These are phyloP conservation scores for Adineta ricciae DNA, from an alignment of 2,888 invertebrate species.

Conservation along the genomic window DNA sequence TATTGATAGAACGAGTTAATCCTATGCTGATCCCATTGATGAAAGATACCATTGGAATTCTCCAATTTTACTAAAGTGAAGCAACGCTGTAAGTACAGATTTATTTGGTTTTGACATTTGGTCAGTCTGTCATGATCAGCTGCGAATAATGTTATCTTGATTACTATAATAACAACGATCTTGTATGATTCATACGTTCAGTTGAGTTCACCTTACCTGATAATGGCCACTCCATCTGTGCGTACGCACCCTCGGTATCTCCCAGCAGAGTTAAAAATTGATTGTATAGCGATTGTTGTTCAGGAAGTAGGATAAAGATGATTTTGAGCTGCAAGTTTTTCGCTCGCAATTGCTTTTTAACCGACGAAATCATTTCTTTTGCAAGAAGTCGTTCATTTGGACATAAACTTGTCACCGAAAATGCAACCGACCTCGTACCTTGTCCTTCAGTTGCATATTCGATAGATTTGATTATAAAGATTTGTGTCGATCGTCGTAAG, in stretches of 20 bases:
- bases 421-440: background rate
- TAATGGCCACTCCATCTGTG: background rate
- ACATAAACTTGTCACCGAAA: background rate
- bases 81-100: background rate
- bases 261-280: background rate
- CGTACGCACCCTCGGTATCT: background rate
- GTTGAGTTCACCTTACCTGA: background rate
- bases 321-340: background rate
- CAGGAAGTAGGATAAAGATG: background rate
- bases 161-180: background rate
- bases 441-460: background rate
- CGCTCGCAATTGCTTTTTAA: background rate
- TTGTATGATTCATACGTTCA: background rate
- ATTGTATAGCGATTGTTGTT: background rate
- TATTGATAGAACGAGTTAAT: background rate
- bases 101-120: background rate
- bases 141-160: background rate
- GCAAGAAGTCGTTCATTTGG: background rate
- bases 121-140: background rate
- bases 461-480: background rate
- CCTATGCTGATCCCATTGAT: background rate
- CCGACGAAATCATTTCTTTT: background rate
- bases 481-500: background rate
- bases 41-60: background rate
- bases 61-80: background rate